Percentiles rank a stretch among this genome's conserved stretches.
These are phyloP conservation scores for Solenodon paradoxus DNA, from an alignment of 2,113 vertebrate genomes.

Conservation along the genomic window DNA sequence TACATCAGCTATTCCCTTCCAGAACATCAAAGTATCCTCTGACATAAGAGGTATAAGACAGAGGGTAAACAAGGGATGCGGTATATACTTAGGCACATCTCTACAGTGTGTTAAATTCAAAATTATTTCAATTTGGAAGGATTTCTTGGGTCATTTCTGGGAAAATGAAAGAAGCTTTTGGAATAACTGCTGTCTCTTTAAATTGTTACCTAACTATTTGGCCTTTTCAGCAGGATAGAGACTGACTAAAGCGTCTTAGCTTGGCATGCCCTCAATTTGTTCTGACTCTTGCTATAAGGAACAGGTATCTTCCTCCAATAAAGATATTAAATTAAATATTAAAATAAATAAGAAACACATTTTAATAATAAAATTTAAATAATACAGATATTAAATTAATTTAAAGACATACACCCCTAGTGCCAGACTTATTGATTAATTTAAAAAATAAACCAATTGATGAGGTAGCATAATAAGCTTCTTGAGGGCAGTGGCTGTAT, in stretches of 20 bases:
- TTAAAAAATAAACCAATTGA: not conserved
- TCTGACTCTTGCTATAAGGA: conserved; percentile 4
- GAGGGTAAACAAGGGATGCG: conserved; percentile 4
- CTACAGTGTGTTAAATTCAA: not conserved
- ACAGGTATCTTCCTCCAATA: not conserved
- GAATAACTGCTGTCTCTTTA: not conserved
- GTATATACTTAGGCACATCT: not conserved
- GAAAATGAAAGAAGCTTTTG: not conserved
- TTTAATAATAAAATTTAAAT: conserved; percentile 29
- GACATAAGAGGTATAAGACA: conserved; percentile 60
- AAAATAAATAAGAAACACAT: conserved; percentile 15
- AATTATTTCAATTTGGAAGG: not conserved
- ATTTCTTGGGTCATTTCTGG: not conserved
- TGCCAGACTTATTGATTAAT: too few relatives aligned
- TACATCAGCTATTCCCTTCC: conserved; percentile 93
- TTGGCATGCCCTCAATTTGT: not conserved
- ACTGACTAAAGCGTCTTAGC: not conserved
- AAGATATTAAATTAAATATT: not conserved
- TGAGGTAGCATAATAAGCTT: not conserved
- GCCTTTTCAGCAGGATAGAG: not conserved
- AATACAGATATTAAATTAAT: conserved; percentile 23
- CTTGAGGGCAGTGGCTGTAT: not conserved
- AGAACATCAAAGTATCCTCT: conserved; percentile 93
- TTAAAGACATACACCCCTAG: not conserved
- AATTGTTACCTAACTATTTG: not conserved